Base-by-base conservation (phyloP, 2,888 invertebrate genomes). In the Spilarctia lutea region DNA sequence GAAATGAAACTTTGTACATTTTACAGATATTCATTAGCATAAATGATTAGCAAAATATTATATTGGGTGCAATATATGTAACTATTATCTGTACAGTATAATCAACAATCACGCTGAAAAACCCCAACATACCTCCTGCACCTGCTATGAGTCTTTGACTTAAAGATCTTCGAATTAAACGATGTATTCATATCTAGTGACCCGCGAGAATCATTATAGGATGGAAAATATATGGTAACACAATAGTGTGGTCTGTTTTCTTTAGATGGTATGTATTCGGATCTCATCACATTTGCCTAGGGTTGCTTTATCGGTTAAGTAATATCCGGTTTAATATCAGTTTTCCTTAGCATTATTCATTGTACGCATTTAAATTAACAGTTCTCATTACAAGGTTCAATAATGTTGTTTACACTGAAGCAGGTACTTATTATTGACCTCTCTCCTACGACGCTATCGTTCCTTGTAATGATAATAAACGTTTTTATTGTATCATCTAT, bases 381-480 rank as follows among this genome's bases (percentile, higher is more conserved):
- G 67, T 48, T 48, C 20, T 11, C 30, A 48, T 33, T 48, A 48
- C 68, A 48, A 68, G n/a, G 68, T 45, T 48, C 45, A 68, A 68
- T 30, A 27, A 30, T 20, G 45, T 10, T 68, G 24, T 48, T 30
- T 68, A 68, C 33, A 24, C 24, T 48, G 30, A 48, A 48, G 48
- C 30, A 68, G 45, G 48, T 68, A 68, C 48, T 48, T 33, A 30
- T 20, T 48, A 48, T 24, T 48, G 68, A 24, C 11, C 45, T 68
- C 20, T 48, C 30, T 48, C 30, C 18, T 20, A 45, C 30, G 20
- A 68, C 18, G 45, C 0, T 68, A 68, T 45, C 24, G 20, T 68
- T 45, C 30, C 45, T 45, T 68, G 11, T 45, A 68, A 48, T 42
- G 10, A 30, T 11, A 30, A 48, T 45, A 16, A 30, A 67, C 20